Evolutionary conservation across 2,888 invertebrate genomes (phyloP).

Genomic region (Callosobruchus maculatus): DNA sequence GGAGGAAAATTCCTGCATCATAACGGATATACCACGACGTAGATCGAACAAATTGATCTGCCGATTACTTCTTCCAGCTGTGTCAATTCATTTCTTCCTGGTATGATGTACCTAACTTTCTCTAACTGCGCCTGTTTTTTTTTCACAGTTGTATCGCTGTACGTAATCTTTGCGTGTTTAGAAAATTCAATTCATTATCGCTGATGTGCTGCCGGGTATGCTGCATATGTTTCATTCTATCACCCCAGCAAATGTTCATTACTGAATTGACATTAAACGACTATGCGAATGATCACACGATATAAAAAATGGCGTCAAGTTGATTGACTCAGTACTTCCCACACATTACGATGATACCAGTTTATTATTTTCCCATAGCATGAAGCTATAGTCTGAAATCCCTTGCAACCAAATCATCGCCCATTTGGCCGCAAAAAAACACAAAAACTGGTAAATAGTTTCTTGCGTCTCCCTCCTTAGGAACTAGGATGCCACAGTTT

Average conservation of each 20-base stretch:
- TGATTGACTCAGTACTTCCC: too few species aligned
- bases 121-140: background rate
- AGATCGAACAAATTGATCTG: background rate
- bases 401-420: too few species aligned
- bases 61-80: background rate
- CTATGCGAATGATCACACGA: background rate
- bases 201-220: background rate
- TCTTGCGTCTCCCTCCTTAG: too few species aligned
- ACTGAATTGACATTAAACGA: background rate
- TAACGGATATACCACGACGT: too few species aligned
- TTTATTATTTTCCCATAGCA: too few species aligned
- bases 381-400: too few species aligned
- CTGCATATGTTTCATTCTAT: background rate
- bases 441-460: too few species aligned
- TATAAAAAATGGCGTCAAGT: background rate
- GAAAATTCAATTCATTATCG: background rate
- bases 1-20: too few species aligned
- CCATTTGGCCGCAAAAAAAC: too few species aligned
- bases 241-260: background rate
- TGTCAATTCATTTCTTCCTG: background rate
- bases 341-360: too few species aligned
- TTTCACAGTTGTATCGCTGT: background rate
- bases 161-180: background rate
- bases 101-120: background rate
- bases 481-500: too few species aligned